These are phyloP conservation scores for Drepana falcataria DNA, from an alignment of 2,888 invertebrate genomes.

Conservation along the genomic window DNA sequence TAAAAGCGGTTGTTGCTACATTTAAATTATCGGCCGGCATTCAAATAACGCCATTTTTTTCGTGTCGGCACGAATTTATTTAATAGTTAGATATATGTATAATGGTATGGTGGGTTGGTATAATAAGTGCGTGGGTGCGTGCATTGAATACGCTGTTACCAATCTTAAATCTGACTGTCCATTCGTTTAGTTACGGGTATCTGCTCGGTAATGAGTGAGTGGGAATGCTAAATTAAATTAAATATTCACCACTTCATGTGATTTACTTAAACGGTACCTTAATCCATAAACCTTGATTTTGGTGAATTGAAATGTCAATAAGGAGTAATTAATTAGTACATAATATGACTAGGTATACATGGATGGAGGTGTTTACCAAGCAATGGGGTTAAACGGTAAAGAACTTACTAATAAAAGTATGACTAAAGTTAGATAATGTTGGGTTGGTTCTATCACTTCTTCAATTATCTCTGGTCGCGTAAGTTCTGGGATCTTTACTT, in stretches of 20 bases:
- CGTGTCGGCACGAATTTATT: constrained; percentile 77
- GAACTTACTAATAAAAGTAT: no score
- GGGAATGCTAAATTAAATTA: constrained; percentile 27
- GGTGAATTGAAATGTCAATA: no score
- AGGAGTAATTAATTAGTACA: no score
- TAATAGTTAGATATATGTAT: constrained; percentile 61
- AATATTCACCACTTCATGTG: background rate
- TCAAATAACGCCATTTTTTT: constrained; percentile 78
- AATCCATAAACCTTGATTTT: no score
- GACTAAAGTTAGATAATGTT: no score
- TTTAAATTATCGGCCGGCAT: constrained; percentile 79
- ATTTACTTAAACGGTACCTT: no score
- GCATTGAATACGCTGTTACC: background rate
- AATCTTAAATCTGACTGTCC: constrained; percentile 36
- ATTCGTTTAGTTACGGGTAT: constrained; percentile 53
- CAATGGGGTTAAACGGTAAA: no score
- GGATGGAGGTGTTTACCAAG: no score
- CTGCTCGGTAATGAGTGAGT: constrained; percentile 33
- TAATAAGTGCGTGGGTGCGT: constrained; percentile 39
- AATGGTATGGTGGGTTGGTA: constrained; percentile 48
- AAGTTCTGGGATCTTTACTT: no score
- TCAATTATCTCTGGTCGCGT: no score
- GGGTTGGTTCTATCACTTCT: no score
- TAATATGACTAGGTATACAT: no score
- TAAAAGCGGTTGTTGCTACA: constrained; percentile 79